Percentiles rank a stretch among this genome's conserved stretches.
Conservation (phyloP, 1,140 invertebrate species). For the Hylyphantes graminicola region DNA sequence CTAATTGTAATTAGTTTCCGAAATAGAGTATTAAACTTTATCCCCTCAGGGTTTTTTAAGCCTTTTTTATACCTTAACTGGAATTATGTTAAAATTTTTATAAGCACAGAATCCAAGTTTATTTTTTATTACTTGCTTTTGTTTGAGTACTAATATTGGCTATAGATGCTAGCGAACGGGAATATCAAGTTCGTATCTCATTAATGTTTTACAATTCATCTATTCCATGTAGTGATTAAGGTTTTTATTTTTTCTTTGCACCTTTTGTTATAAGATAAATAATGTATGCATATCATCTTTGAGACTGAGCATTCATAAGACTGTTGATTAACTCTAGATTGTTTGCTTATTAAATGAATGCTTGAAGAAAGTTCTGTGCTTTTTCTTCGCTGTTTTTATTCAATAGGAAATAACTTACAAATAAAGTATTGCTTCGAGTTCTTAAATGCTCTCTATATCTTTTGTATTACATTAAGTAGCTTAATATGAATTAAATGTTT, state of each 20-base stretch:
- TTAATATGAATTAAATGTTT: no score
- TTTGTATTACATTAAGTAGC: no score
- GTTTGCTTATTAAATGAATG: slow-evolving; percentile 57
- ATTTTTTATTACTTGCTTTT: slow-evolving; percentile 56
- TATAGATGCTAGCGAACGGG: slow-evolving; percentile 36
- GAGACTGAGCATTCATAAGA: slow-evolving; percentile 36
- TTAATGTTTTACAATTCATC: slow-evolving; percentile 60
- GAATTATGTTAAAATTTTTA: slow-evolving; percentile 60
- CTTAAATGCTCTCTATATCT: no score
- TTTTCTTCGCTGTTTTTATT: slow-evolving; percentile 32
- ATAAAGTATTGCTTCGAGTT: slow-evolving; percentile 18
- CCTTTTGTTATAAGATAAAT: slow-evolving; percentile 60
- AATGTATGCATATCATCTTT: slow-evolving; percentile 57
- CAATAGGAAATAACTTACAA: slow-evolving; percentile 21
- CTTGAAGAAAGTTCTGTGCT: slow-evolving; percentile 9
- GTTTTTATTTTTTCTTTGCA: slow-evolving; percentile 53
- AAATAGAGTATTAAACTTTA: slow-evolving; percentile 59
- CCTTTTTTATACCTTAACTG: slow-evolving; percentile 50
- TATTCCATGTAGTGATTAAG: slow-evolving; percentile 56
- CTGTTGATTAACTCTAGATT: slow-evolving; percentile 58
- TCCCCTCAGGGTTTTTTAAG: slow-evolving; percentile 53
- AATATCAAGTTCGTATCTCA: slow-evolving; percentile 58
- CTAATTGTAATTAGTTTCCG: slow-evolving; percentile 60
- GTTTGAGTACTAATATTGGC: slow-evolving; percentile 58
- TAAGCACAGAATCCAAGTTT: slow-evolving; percentile 30